Conservation (phyloP, 2,888 invertebrate genomes). For the Aphrophora alni region DNA sequence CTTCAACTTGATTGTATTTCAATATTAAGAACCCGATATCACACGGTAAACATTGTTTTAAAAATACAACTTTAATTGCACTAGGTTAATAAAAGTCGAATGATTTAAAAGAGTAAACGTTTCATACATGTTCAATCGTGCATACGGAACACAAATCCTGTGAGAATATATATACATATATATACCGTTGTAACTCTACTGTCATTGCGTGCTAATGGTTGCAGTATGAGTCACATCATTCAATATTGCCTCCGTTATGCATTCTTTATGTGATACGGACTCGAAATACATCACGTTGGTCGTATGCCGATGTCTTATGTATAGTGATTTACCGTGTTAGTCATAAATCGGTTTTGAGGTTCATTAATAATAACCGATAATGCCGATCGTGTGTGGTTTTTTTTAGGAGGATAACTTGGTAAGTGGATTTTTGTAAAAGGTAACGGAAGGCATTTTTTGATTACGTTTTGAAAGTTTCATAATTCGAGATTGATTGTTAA, state of each 20-base stretch:
- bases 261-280: not conserved
- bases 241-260: not conserved
- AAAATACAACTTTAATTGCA: conserved; percentile 1
- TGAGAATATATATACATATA: not conserved
- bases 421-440: no score
- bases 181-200: not conserved
- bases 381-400: no score
- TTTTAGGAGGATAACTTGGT: no score
- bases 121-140: not conserved
- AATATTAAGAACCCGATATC: not conserved
- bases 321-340: not conserved
- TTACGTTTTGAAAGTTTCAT: no score
- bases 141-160: not conserved
- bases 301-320: no score
- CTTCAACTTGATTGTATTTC: not conserved
- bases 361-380: not conserved
- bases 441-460: no score
- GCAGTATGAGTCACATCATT: not conserved
- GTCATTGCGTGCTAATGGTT: conserved; percentile 2
- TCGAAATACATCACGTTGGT: not conserved
- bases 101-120: not conserved
- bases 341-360: not conserved
- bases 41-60: not conserved
- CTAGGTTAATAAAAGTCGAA: not conserved
- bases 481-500: no score